Conservation (phyloP, 2,888 invertebrate species). For the Tineola bisselliella region DNA sequence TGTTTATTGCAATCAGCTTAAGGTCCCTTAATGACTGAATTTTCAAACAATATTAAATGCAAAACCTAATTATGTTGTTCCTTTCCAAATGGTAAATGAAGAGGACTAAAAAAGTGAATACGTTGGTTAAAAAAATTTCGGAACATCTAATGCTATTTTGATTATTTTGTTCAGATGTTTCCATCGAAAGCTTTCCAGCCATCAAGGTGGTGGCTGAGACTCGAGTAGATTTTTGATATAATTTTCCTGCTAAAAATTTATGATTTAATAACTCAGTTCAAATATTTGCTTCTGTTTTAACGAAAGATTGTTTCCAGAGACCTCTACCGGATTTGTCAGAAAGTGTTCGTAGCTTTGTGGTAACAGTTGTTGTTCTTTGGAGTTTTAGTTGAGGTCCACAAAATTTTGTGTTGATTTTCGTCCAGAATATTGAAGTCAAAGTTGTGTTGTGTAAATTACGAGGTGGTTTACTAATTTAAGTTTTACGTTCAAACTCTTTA, state of each 20-base stretch:
- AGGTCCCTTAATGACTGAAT: no score
- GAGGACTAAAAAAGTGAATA: no score
- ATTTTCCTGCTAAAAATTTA: not conserved
- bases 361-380: conserved; percentile 6
- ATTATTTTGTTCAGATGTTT: no score
- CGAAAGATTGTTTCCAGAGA: not conserved
- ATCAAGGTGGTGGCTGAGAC: no score
- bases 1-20: no score
- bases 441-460: not conserved
- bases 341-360: conserved; percentile 1
- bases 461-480: not conserved
- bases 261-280: not conserved
- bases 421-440: conserved; percentile 3
- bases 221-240: no score
- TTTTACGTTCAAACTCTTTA: not conserved
- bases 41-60: no score
- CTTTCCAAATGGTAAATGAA: no score
- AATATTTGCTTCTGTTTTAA: not conserved
- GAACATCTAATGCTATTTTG: no score
- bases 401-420: conserved; percentile 3
- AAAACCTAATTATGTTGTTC: no score
- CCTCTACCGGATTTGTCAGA: not conserved
- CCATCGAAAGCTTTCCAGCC: no score
- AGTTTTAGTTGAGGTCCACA: conserved; percentile 2
- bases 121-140: no score